These are phyloP conservation scores for Synanceia verrucosa DNA, from an alignment of 2,797 vertebrate species.

Conservation along the genomic window DNA sequence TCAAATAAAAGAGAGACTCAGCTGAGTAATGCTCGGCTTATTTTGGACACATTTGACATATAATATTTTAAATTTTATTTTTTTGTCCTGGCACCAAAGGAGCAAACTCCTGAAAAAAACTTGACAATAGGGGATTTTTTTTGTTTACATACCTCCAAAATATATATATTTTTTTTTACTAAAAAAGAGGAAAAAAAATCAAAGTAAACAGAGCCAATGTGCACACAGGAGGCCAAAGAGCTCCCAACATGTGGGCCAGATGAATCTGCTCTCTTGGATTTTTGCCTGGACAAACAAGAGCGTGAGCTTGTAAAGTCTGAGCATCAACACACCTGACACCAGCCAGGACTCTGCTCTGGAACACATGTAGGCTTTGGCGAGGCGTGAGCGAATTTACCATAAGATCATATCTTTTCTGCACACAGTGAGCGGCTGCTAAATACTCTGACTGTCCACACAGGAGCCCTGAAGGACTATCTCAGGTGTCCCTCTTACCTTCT, in stretches of 20 bases:
- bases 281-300: conserved; percentile 72
- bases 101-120: conserved; percentile 21
- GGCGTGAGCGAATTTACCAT: conserved; percentile 15
- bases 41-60: conserved; percentile 56
- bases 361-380: conserved; percentile 55
- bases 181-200: conserved; percentile 19
- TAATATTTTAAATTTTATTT: conserved; percentile 51
- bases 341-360: conserved; percentile 47
- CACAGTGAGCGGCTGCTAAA: background rate
- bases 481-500: conserved; percentile 41
- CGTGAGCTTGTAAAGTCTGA: conserved; percentile 66
- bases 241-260: conserved; percentile 65
- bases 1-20: conserved; percentile 52
- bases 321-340: conserved; percentile 66
- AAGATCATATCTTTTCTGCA: conserved; percentile 20
- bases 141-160: conserved; percentile 4
- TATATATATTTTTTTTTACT: conserved; percentile 23
- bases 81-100: conserved; percentile 35
- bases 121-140: conserved; percentile 11
- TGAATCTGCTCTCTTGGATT: conserved; percentile 72
- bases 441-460: conserved; percentile 3
- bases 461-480: conserved; percentile 1
- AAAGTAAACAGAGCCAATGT: conserved; percentile 38
- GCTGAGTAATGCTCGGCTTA: conserved; percentile 47
- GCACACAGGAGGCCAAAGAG: conserved; percentile 61